Evolutionary conservation across 2,888 invertebrate genomes (phyloP).

Genomic region (Mamestra brassicae): DNA sequence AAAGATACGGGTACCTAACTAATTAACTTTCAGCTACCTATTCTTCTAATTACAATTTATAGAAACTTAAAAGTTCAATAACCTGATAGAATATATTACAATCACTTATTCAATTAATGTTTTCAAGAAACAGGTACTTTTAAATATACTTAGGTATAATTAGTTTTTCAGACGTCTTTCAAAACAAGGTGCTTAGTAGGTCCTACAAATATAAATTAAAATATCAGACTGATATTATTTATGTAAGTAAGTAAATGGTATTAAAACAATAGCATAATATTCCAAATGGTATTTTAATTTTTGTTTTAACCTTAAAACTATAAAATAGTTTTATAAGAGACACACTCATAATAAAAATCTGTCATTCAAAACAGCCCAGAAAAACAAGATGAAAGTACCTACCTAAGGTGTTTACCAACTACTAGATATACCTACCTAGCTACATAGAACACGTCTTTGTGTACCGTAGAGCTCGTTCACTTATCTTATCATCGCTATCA

Average conservation of each 20-base stretch:
- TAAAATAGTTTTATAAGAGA: background rate
- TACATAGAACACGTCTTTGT: constrained; percentile 43
- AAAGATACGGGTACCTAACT: too few relatives aligned
- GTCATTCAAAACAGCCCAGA: background rate
- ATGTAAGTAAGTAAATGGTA: background rate
- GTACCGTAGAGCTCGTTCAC: constrained; percentile 46
- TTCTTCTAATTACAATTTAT: background rate
- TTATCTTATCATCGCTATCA: constrained; percentile 67
- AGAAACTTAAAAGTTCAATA: background rate
- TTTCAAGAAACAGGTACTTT: background rate
- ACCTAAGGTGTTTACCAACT: too few relatives aligned
- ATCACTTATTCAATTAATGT: background rate
- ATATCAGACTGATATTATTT: background rate
- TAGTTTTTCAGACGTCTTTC: constrained; percentile 14
- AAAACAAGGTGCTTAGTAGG: background rate
- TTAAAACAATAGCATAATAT: background rate
- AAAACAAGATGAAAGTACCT: constrained; percentile 25
- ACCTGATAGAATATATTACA: too few relatives aligned
- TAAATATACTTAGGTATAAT: too few relatives aligned
- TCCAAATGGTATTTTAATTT: background rate
- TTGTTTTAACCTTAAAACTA: background rate
- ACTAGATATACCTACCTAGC: background rate
- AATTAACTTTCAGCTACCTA: too few relatives aligned
- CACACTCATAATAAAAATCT: background rate
- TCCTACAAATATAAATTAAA: background rate